Evolutionary conservation across 2,888 invertebrate species (phyloP).

Genomic region (Cantharis nigra): DNA sequence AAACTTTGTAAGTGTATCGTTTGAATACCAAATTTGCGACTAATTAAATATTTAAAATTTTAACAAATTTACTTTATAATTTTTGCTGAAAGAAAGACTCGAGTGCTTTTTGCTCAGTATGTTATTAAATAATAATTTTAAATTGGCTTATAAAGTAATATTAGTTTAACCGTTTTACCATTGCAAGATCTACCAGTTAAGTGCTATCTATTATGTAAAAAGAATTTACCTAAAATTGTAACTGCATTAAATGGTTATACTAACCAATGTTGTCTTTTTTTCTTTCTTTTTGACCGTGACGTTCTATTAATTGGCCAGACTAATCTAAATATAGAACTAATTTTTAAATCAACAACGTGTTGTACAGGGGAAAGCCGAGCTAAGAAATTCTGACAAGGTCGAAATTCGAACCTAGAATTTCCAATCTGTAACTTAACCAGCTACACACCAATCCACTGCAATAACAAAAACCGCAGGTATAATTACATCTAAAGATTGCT

Average conservation of each 20-base stretch:
- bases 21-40: not conserved
- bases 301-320: no score
- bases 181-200: not conserved
- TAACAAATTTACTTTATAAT: not conserved
- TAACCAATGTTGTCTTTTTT: not conserved
- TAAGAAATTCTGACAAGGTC: no score
- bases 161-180: not conserved
- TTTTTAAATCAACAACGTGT: no score
- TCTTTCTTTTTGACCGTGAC: no score
- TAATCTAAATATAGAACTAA: no score
- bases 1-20: not conserved
- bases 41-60: constrained; percentile 1
- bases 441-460: no score
- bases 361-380: no score
- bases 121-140: not conserved
- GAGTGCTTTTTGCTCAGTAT: not conserved
- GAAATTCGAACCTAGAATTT: no score
- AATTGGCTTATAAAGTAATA: not conserved
- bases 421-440: no score
- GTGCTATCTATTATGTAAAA: not conserved
- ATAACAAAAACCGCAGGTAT: no score
- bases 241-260: not conserved
- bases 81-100: not conserved
- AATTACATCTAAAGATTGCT: no score
- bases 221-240: not conserved